phyloP scores from a whole-genome alignment of 2,888 invertebrate species.

The Rhagonycha fulva region DNA sequence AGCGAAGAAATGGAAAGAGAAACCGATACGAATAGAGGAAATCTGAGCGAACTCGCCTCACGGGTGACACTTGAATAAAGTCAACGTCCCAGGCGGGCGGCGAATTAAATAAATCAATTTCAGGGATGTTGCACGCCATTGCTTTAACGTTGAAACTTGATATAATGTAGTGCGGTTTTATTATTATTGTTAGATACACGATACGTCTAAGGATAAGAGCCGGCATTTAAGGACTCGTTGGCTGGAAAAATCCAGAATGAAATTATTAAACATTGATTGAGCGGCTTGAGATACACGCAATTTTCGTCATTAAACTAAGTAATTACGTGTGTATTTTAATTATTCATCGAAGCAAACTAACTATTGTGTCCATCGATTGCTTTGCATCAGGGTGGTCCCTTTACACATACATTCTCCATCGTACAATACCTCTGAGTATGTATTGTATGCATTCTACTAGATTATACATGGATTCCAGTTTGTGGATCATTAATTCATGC shows the following conservation, averaged over 20 bases:
- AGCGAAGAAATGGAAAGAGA: conserved; percentile 13
- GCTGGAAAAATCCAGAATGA: conserved; percentile 25
- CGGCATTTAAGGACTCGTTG: conserved; percentile 16
- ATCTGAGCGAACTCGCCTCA: conserved; percentile 26
- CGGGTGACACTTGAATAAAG: conserved; percentile 32
- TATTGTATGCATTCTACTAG: conserved; percentile 46
- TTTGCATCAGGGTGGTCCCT: conserved; percentile 47
- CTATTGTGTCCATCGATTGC: conserved; percentile 50
- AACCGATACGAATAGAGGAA: conserved; percentile 20
- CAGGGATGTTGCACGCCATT: conserved; percentile 32
- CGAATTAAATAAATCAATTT: conserved; percentile 39
- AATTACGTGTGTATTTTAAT: conserved; percentile 47
- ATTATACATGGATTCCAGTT: conserved; percentile 48
- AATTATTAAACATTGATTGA: conserved; percentile 10
- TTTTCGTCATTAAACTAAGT: conserved; percentile 39
- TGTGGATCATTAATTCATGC: conserved; percentile 47
- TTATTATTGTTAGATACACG: not conserved
- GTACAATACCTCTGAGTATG: conserved; percentile 49
- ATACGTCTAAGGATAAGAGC: conserved; percentile 13
- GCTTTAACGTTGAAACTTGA: conserved; percentile 10
- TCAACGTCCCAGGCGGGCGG: conserved; percentile 35
- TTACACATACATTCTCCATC: conserved; percentile 47
- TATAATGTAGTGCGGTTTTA: not conserved
- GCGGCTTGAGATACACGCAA: conserved; percentile 12
- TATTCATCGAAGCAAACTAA: conserved; percentile 49